These are phyloP conservation scores for Euschistus heros DNA, from an alignment of 1,140 invertebrate species.

Conservation along the genomic window DNA sequence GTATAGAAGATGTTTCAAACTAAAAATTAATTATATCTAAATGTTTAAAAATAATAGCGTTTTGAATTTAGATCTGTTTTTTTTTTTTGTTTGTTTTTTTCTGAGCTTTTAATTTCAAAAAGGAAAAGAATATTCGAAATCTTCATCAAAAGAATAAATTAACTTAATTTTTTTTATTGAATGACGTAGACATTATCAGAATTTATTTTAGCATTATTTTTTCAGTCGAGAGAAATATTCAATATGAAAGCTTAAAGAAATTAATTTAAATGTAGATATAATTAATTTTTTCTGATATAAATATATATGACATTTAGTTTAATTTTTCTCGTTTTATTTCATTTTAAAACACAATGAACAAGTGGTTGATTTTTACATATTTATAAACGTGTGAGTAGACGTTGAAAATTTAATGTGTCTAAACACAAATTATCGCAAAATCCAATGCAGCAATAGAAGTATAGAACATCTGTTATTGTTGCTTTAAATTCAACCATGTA, in stretches of 20 bases:
- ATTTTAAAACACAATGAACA: neutral
- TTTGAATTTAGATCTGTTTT: slow-evolving; percentile 1
- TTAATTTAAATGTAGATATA: no score
- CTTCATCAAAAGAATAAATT: no score
- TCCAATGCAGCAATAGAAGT: slow-evolving; percentile 1
- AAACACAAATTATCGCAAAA: neutral
- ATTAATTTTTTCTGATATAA: no score
- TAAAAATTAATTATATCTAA: slow-evolving; percentile 3
- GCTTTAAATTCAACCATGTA: neutral
- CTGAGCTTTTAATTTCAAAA: no score
- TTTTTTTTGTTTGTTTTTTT: neutral
- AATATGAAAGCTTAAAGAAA: neutral
- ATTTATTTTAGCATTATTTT: no score
- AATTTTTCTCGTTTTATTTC: neutral
- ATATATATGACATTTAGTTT: no score
- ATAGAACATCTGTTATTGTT: slow-evolving; percentile 5
- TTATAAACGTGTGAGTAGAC: neutral
- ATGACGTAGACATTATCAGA: neutral
- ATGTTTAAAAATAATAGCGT: no score
- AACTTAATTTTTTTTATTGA: neutral
- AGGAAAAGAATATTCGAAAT: no score
- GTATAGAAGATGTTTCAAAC: neutral
- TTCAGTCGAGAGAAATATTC: no score
- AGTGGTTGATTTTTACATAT: neutral
- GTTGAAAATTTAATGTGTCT: neutral